A percentile compares a stretch with the other conserved stretches of the same genome.
These are phyloP conservation scores for Chaetogeoica ovagalla DNA, from an alignment of 2,888 invertebrate species.

Conservation along the genomic window DNA sequence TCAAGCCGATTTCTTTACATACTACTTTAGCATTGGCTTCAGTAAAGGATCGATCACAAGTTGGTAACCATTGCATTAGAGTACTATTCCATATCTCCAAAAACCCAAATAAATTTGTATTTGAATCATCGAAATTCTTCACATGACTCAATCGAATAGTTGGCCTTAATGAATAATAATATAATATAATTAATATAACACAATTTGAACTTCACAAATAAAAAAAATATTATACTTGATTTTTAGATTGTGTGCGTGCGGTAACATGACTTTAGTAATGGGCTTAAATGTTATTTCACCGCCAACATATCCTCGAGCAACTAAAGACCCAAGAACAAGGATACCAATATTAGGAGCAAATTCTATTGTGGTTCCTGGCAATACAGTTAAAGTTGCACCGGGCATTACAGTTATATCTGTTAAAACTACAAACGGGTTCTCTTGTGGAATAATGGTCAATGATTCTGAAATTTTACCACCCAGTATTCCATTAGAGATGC, in stretches of 20 bases:
- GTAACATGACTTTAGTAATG: conserved; percentile 54
- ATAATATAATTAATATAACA: neutral
- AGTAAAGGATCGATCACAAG: conserved; percentile 94
- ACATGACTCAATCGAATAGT: conserved; percentile 40
- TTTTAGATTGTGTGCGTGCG: conserved; percentile 26
- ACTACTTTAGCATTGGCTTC: conserved; percentile 96
- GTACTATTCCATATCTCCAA: conserved; percentile 94
- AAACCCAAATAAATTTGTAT: conserved; percentile 67
- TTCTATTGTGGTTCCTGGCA: conserved; percentile 86
- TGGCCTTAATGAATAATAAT: conserved; percentile 11
- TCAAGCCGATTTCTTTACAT: conserved; percentile 88
- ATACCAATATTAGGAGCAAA: conserved; percentile 96
- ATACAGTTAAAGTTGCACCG: conserved; percentile 79
- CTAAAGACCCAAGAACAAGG: conserved; percentile 85
- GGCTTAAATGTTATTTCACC: conserved; percentile 80
- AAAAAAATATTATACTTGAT: conserved; percentile 29
- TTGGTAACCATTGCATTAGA: conserved; percentile 93
- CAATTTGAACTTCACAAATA: neutral
- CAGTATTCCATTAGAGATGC: conserved; percentile 21
- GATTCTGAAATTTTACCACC: conserved; percentile 59
- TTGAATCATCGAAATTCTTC: conserved; percentile 33
- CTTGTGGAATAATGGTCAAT: conserved; percentile 67
- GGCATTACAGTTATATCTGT: conserved; percentile 98
- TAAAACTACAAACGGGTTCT: conserved; percentile 75
- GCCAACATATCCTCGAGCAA: conserved; percentile 76